These are phyloP conservation scores for Malthinus seriepunctatus DNA, from an alignment of 2,888 invertebrate genomes.

Conservation along the genomic window DNA sequence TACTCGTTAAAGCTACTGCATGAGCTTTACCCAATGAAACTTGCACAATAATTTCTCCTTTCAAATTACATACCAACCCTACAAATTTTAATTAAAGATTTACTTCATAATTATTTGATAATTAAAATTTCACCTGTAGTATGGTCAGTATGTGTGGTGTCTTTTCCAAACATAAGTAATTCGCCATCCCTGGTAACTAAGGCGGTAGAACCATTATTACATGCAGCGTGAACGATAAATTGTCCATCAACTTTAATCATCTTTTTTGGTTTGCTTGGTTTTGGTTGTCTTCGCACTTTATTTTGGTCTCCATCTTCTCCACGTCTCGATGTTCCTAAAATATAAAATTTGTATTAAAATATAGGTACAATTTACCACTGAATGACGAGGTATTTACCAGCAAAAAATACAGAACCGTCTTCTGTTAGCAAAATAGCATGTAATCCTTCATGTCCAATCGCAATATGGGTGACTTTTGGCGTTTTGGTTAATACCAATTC, in stretches of 20 bases:
- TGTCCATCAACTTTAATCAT: slow-evolving; percentile 89
- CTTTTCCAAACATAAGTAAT: slow-evolving; percentile 93
- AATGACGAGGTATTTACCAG: slow-evolving; percentile 48
- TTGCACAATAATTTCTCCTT: slow-evolving; percentile 57
- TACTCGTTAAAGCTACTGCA: slow-evolving; percentile 83
- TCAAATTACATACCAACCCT: slow-evolving; percentile 49
- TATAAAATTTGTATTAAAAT: background rate
- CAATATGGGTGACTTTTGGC: slow-evolving; percentile 74
- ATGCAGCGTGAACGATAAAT: slow-evolving; percentile 80
- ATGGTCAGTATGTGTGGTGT: slow-evolving; percentile 82
- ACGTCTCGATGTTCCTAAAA: slow-evolving; percentile 79
- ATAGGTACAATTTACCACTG: background rate
- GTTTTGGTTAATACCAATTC: slow-evolving; percentile 69
- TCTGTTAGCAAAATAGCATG: slow-evolving; percentile 91
- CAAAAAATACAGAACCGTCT: slow-evolving; percentile 87
- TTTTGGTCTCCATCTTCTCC: slow-evolving; percentile 93
- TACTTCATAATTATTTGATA: background rate
- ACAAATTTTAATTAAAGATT: slow-evolving; percentile 16
- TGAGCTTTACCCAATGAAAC: slow-evolving; percentile 95
- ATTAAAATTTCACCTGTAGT: slow-evolving; percentile 55
- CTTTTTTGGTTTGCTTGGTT: slow-evolving; percentile 90
- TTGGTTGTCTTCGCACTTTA: slow-evolving; percentile 80
- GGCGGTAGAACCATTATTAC: slow-evolving; percentile 94
- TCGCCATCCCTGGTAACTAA: slow-evolving; percentile 89
- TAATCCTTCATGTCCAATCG: slow-evolving; percentile 91